Conservation (phyloP, 2,113 vertebrate genomes). For the Perognathus longimembris region DNA sequence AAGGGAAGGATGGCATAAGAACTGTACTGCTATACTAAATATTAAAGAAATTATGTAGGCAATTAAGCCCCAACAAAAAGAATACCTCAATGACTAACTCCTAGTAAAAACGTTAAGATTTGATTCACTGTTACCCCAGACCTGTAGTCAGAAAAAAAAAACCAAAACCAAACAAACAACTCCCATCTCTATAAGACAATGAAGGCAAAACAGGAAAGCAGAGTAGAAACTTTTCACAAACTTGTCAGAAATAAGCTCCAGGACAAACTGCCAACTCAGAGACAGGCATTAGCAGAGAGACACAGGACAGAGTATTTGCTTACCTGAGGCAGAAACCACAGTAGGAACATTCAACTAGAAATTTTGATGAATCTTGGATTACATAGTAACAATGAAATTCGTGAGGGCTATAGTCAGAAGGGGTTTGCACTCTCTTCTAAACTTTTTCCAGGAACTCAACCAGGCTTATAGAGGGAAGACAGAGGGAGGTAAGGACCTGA, state of each 20-base stretch:
- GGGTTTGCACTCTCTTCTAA: background rate
- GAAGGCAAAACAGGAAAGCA: conserved; percentile 15
- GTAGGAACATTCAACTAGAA: conserved; percentile 41
- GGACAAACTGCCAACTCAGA: conserved; percentile 31
- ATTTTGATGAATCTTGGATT: background rate
- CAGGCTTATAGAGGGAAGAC: background rate
- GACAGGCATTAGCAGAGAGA: background rate
- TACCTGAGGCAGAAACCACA: conserved; percentile 31
- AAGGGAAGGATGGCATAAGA: background rate
- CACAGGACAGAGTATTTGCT: conserved; percentile 8
- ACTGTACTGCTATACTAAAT: conserved; percentile 47
- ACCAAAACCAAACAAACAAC: too few species aligned
- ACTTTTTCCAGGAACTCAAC: conserved; percentile 41
- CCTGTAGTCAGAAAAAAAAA: conserved; percentile 35
- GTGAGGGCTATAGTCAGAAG: background rate
- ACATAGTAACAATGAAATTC: background rate
- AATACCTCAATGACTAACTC: conserved; percentile 47
- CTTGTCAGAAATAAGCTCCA: conserved; percentile 7
- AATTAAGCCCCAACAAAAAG: conserved; percentile 25
- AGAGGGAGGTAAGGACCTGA: background rate
- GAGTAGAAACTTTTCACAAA: conserved; percentile 36
- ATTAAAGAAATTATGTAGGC: conserved; percentile 49
- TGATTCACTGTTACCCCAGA: conserved; percentile 20
- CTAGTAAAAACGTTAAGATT: background rate
- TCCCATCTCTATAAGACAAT: conserved; percentile 2